A percentile compares a stretch with the other conserved stretches of the same genome.
These are phyloP conservation scores for Sebastes minor DNA, from an alignment of 2,797 vertebrate species.

Conservation along the genomic window DNA sequence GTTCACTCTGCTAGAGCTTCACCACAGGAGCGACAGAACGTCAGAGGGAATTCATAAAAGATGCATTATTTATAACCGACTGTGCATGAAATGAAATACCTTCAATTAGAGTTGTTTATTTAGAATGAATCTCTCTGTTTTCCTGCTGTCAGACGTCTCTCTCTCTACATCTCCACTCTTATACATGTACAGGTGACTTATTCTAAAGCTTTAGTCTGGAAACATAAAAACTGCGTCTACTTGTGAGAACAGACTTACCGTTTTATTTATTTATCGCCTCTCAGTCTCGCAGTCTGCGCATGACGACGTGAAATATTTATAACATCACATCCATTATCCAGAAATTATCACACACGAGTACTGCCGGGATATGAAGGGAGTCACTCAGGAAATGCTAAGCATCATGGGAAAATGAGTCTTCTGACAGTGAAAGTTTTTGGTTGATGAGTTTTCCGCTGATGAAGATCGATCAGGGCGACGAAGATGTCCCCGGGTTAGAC, in stretches of 20 bases:
- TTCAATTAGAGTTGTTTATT: slow-evolving; percentile 11
- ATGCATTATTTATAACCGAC: slow-evolving; percentile 29
- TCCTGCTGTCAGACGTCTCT: not conserved
- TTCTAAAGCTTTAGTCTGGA: not conserved
- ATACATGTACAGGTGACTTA: not conserved
- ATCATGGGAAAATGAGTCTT: not conserved
- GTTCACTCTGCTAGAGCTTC: slow-evolving; percentile 6
- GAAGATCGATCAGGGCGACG: not conserved
- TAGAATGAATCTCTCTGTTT: not conserved
- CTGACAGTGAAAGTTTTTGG: not conserved
- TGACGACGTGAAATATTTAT: slow-evolving; percentile 6
- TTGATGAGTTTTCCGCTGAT: not conserved
- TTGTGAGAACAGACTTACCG: not conserved
- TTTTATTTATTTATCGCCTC: not conserved
- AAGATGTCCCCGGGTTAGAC: too few species aligned
- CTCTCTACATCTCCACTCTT: not conserved
- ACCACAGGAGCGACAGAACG: not conserved
- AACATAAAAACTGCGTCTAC: not conserved
- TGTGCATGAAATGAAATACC: slow-evolving; percentile 4
- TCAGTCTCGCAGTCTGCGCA: not conserved
- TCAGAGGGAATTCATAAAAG: slow-evolving; percentile 23
- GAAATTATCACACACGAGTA: not conserved
- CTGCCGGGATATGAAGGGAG: not conserved
- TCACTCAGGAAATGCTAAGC: not conserved
- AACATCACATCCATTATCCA: slow-evolving; percentile 7